Percentiles rank a stretch among this genome's conserved stretches.
Evolutionary conservation across 1,140 invertebrate genomes (phyloP).

Genomic region (Acromyrmex charruanus): DNA sequence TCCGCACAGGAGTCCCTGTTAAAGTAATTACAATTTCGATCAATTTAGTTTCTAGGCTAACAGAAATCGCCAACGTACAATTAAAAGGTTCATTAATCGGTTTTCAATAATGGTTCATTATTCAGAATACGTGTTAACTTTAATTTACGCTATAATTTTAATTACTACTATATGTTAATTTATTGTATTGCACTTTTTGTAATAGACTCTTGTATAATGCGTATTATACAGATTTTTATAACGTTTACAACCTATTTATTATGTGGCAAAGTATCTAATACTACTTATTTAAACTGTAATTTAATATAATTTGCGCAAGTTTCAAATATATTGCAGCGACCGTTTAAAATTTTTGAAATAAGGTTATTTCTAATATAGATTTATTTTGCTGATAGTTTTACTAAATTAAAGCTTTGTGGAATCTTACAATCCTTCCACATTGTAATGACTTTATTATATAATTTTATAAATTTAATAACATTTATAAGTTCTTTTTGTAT

Average conservation of each 20-base stretch:
- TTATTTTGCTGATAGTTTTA: not conserved
- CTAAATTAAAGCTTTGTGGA: not conserved
- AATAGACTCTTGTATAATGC: too few relatives aligned
- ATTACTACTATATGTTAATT: too few relatives aligned
- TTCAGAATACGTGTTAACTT: too few relatives aligned
- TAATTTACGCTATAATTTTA: too few relatives aligned
- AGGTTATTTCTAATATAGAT: not conserved
- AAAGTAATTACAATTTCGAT: not conserved
- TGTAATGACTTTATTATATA: not conserved
- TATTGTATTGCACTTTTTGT: too few relatives aligned
- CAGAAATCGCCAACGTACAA: not conserved
- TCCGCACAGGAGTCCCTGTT: slow-evolving; percentile 89
- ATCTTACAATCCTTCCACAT: not conserved
- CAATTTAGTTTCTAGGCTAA: not conserved
- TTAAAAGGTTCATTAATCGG: not conserved
- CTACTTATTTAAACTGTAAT: not conserved
- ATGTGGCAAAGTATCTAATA: too few relatives aligned
- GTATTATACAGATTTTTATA: too few relatives aligned
- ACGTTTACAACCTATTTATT: too few relatives aligned
- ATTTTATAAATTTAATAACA: not conserved
- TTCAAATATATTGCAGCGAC: too few relatives aligned
- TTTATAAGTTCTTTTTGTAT: not conserved
- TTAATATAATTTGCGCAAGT: not conserved
- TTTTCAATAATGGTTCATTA: too few relatives aligned
- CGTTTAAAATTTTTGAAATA: too few relatives aligned